A percentile compares a stretch with the other conserved stretches of the same genome.
Evolutionary conservation across 2,888 invertebrate genomes (phyloP).

Genomic region (Scaeva pyrastri): DNA sequence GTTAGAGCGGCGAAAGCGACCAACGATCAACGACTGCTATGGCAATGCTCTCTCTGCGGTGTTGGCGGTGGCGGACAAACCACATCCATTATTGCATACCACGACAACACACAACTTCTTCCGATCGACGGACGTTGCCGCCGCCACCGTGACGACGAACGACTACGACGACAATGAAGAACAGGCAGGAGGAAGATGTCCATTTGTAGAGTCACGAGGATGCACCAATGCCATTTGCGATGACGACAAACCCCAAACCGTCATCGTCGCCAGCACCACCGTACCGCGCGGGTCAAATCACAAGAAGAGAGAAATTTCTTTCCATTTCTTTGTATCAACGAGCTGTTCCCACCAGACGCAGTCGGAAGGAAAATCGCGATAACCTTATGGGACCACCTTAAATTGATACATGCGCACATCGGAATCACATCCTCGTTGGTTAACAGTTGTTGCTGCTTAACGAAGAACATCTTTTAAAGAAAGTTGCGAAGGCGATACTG

Average conservation of each 20-base stretch:
- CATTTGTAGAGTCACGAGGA: constrained; percentile 72
- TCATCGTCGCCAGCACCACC: background rate
- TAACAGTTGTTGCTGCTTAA: constrained; percentile 28
- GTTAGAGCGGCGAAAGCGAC: constrained; percentile 60
- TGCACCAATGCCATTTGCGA: constrained; percentile 61
- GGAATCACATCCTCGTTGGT: constrained; percentile 44
- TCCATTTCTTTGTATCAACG: constrained; percentile 30
- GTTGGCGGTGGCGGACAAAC: background rate
- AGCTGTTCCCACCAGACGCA: constrained; percentile 18
- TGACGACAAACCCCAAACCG: constrained; percentile 4
- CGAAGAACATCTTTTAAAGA: constrained; percentile 45
- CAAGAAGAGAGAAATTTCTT: constrained; percentile 64
- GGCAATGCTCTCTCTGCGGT: constrained; percentile 30
- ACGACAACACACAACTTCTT: constrained; percentile 35
- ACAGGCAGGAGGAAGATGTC: constrained; percentile 45
- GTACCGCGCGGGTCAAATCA: constrained; percentile 50
- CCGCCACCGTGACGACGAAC: background rate
- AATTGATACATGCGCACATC: constrained; percentile 60
- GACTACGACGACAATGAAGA: constrained; percentile 1
- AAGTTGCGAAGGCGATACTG: constrained; percentile 61
- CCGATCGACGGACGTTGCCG: no score
- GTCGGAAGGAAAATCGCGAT: constrained; percentile 63
- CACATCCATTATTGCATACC: constrained; percentile 51
- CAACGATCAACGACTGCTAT: background rate
- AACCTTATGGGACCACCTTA: constrained; percentile 65